A percentile compares a stretch with the other conserved stretches of the same genome.
Conservation (phyloP, 2,888 invertebrate species). For the Brachypterus glaber region DNA sequence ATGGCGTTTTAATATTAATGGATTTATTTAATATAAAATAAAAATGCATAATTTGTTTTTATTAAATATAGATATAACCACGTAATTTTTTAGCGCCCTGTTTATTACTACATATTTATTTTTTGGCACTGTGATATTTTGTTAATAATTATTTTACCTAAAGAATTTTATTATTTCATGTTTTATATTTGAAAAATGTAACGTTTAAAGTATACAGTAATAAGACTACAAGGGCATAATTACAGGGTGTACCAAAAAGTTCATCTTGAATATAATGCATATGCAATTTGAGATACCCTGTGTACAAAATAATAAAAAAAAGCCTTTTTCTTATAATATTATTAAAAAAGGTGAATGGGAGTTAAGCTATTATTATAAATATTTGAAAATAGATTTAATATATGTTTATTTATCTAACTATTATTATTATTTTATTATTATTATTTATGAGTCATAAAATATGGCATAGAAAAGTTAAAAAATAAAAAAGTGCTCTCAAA, state of each 20-base stretch:
- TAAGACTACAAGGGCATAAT: too few species aligned
- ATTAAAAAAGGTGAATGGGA: slow-evolving; percentile 32
- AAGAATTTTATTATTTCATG: slow-evolving; percentile 27
- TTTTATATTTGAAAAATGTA: slow-evolving; percentile 22
- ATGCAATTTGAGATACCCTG: too few species aligned
- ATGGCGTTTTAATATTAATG: too few species aligned
- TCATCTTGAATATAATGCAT: too few species aligned
- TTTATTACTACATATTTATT: too few species aligned
- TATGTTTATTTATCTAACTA: slow-evolving; percentile 23
- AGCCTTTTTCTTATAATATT: slow-evolving; percentile 24
- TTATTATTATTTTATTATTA: slow-evolving; percentile 15
- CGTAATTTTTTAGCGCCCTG: too few species aligned
- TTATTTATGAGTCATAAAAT: slow-evolving; percentile 26
- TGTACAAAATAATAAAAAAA: too few species aligned
- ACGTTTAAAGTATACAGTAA: slow-evolving; percentile 23
- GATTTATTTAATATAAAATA: too few species aligned
- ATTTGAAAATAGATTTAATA: slow-evolving; percentile 22
- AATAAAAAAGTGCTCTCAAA: background rate
- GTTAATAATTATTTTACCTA: slow-evolving; percentile 27
- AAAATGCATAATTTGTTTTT: too few species aligned
- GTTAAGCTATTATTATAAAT: slow-evolving; percentile 22
- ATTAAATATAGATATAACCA: too few species aligned
- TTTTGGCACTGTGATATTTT: slow-evolving; percentile 37
- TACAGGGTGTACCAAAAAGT: too few species aligned
- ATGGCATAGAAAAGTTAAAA: too few species aligned